These are phyloP conservation scores for Steatornis caripensis DNA, from an alignment of 2,113 vertebrate genomes.

Conservation along the genomic window DNA sequence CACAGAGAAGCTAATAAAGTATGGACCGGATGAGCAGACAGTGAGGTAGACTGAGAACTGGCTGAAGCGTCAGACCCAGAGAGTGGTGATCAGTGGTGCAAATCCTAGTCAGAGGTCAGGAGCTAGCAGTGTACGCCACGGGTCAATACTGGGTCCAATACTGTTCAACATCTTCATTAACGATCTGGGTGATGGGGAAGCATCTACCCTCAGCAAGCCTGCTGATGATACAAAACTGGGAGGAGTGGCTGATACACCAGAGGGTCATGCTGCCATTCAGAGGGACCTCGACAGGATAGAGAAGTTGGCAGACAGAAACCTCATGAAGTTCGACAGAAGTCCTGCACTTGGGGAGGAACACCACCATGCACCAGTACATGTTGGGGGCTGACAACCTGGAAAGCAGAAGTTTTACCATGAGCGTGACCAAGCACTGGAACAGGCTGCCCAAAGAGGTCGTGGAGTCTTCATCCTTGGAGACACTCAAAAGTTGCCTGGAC, in stretches of 20 bases:
- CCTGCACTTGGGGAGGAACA: background rate
- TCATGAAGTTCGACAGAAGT: background rate
- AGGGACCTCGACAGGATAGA: background rate
- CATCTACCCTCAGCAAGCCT: background rate
- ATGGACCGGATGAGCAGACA: background rate
- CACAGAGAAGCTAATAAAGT: background rate
- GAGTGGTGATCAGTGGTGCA: background rate
- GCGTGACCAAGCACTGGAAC: background rate
- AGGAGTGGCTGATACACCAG: background rate
- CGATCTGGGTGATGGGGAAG: accelerated
- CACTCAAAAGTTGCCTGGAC: background rate
- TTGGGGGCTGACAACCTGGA: accelerated
- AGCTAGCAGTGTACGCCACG: background rate
- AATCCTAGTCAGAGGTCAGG: background rate
- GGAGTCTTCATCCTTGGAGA: background rate
- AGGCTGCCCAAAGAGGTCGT: background rate
- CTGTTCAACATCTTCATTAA: background rate
- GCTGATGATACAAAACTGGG: background rate
- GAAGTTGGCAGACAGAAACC: background rate
- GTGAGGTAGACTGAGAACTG: background rate
- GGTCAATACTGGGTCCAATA: background rate
- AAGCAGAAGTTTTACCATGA: background rate
- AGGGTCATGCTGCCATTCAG: background rate
- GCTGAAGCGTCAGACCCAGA: background rate
- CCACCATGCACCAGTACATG: background rate